Percentiles rank a stretch among this genome's conserved stretches.
phyloP scores from a whole-genome alignment of 2,113 vertebrate genomes.

The Helogale parvula region DNA sequence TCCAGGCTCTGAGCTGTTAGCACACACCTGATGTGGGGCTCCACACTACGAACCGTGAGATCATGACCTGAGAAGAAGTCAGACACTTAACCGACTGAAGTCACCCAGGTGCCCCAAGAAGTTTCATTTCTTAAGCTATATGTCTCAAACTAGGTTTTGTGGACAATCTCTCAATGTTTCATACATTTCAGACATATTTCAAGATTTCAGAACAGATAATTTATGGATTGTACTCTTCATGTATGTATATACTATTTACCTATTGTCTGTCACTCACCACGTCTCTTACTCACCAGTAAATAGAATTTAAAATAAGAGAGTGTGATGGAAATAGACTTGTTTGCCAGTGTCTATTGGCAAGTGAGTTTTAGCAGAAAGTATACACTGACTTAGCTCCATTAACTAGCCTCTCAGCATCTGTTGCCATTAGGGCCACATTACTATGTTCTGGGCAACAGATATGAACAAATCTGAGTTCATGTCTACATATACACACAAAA shows the following conservation, averaged over 20 bases:
- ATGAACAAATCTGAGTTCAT: background rate
- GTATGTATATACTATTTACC: background rate
- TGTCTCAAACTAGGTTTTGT: background rate
- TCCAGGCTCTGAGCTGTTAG: too few species aligned
- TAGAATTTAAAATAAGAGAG: background rate
- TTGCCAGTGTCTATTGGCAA: background rate
- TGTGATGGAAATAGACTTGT: background rate
- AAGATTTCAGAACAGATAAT: background rate
- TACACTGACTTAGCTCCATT: background rate
- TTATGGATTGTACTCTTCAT: background rate
- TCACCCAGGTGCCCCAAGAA: background rate
- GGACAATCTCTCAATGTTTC: background rate
- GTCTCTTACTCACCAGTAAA: background rate
- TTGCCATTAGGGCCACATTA: background rate
- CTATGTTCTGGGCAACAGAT: background rate
- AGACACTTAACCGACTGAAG: too few species aligned
- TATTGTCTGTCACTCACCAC: background rate
- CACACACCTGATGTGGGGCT: too few species aligned
- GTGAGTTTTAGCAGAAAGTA: background rate
- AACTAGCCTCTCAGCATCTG: background rate
- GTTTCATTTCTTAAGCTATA: background rate
- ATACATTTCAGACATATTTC: background rate
- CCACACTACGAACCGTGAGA: too few species aligned
- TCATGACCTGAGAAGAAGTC: too few species aligned
- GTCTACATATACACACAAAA: background rate